Base-by-base conservation (phyloP, 2,797 vertebrate species). In the Tangara arthus region DNA sequence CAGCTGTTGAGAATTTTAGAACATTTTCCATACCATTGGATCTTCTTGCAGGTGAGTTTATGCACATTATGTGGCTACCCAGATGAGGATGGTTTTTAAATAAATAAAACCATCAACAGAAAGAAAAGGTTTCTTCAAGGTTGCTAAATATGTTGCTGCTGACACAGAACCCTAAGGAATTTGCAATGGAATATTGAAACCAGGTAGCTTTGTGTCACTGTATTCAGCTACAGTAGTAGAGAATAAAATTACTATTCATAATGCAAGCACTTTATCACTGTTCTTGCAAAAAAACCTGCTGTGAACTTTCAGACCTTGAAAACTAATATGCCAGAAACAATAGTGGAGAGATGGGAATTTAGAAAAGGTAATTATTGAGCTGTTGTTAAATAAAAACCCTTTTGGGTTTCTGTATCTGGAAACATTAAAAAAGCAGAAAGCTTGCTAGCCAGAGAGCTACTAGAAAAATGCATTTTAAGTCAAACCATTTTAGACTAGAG, bases 171-270 rank as follows among this genome's bases (percentile, higher is more conserved):
- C 90, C 87, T n/a, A 17, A 95, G 94, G 94, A 97, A 87, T 96
- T 95, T 79, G 56, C 44, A 65, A 9, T 75, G n/a, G 84, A 89
- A 80, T 94, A 83, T 47, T 93, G 94, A 84, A 95, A 93, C 41
- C 65, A 92, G 85, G 60, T 93, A 94, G 76, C 53, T 65, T 80
- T 55, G 16, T 93, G 86, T 93, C 60, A 44, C 76, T 82, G 46
- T 65, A 75, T 86, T 94, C 80, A 93, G 90, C 86, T 88, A 70
- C 56, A 82, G 55, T 55, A 55, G 37, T 27, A 78, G 57, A 80
- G 75, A 93, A 91, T 81, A 83, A 95, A 93, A 96, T 97, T 96
- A 87, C 83, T 95, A 92, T 97, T 97, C 95, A 96, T 95, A 94
- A 96, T 85, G 68, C 65, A 87, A 90, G 72, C 53, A 66, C 64